A percentile compares a stretch with the other conserved stretches of the same genome.
These are phyloP conservation scores for Orchestes rusci DNA, from an alignment of 2,888 invertebrate species.

Conservation along the genomic window DNA sequence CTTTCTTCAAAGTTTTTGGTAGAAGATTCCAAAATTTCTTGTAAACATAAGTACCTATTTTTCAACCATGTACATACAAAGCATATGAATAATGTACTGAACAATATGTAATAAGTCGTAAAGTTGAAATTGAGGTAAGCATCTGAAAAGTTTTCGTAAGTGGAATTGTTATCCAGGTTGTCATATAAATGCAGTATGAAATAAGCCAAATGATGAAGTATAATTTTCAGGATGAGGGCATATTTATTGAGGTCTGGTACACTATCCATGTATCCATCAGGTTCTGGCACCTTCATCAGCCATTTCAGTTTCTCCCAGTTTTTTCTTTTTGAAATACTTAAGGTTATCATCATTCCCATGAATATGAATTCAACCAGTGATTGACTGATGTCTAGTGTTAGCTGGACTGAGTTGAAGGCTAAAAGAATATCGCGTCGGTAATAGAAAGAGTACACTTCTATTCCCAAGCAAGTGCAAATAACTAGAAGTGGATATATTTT, in stretches of 20 bases:
- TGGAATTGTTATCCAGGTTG: too few relatives aligned
- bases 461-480: constrained; percentile 7
- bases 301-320: constrained; percentile 12
- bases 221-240: too few relatives aligned
- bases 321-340: constrained; percentile 7
- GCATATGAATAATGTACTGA: constrained; percentile 11
- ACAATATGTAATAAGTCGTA: constrained; percentile 21
- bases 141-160: too few relatives aligned
- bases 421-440: constrained; percentile 7
- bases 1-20: too few relatives aligned
- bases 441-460: constrained; percentile 15
- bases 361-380: constrained; percentile 9
- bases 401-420: constrained; percentile 16
- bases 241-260: too few relatives aligned
- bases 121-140: constrained; percentile 19
- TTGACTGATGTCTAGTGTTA: constrained; percentile 13
- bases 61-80: constrained; percentile 15
- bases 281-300: too few relatives aligned
- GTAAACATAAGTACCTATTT: constrained; percentile 17
- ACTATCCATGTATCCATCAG: too few relatives aligned
- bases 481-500: constrained; percentile 12
- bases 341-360: constrained; percentile 11
- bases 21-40: constrained; percentile 5
- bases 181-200: too few relatives aligned
- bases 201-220: too few relatives aligned